Percentiles rank a stretch among this genome's conserved stretches.
These are phyloP conservation scores for Smutsia temminckii DNA, from an alignment of 2,797 vertebrate species.

Conservation along the genomic window DNA sequence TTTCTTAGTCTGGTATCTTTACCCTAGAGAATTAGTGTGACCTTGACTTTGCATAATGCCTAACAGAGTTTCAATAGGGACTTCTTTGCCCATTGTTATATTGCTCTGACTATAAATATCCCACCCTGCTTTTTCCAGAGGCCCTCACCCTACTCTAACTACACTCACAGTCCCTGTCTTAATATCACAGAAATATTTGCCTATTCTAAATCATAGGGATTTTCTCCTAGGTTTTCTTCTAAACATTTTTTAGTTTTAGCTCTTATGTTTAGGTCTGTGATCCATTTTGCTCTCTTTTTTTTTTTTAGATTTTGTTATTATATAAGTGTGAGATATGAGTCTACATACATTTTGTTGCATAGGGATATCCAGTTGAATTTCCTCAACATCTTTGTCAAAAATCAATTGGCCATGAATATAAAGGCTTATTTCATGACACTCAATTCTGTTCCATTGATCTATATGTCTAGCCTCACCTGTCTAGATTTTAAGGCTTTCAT, in stretches of 20 bases:
- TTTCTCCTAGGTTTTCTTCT: not conserved
- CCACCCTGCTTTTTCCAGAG: no score
- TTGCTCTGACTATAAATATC: no score
- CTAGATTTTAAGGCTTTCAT: not conserved
- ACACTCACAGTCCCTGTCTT: no score
- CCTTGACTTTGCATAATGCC: no score
- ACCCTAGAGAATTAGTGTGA: no score
- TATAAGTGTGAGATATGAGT: not conserved
- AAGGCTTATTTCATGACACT: not conserved
- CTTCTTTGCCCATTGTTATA: no score
- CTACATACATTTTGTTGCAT: not conserved
- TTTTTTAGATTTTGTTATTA: not conserved
- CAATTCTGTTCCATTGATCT: not conserved
- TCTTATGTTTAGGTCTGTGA: not conserved
- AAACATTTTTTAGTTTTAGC: not conserved
- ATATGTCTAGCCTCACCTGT: not conserved
- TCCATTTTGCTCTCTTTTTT: not conserved
- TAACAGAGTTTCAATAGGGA: no score
- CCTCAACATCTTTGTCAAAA: not conserved
- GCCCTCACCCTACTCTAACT: no score
- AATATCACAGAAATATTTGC: not conserved
- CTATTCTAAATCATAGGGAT: not conserved
- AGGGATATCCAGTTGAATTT: not conserved
- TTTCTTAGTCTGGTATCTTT: no score
- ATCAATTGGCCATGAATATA: not conserved